Base-by-base conservation (phyloP, 2,797 vertebrate species). In the Capromys pilorides region DNA sequence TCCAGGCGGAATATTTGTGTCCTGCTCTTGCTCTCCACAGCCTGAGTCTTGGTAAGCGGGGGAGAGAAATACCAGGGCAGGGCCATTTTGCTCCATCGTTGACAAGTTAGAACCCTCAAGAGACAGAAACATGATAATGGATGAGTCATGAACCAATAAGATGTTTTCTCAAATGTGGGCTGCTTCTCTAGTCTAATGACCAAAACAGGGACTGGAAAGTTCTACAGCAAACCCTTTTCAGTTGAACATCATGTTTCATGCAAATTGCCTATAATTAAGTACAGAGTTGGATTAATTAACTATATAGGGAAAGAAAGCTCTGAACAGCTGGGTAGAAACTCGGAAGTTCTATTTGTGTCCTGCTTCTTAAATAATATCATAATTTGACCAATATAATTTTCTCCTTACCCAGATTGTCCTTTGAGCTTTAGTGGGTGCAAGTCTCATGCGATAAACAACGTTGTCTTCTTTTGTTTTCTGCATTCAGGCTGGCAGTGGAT, bases 181-280 rank as follows among this genome's bases (percentile, higher is more conserved):
- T 87, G 41, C 57, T 77, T 84, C 67, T 90, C 49, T 19, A 88
- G 73, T 54, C 92, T 54, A 57, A 75, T 66, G 78, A 91, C 64
- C 49, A 91, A 79, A 87, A 96, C 19, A 14, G 33, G 82, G 64
- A 12, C 39, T 57, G 3, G 66, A 39, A 81, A 88, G 7, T 67
- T 86, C 86, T 93, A 24, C 10, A 41, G 39, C 59, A 31, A 93
- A 39, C 54, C 80, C 31, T 69, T 21, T 78, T 66, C 82, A 91
- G 54, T 93, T 89, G 64, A 89, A 91, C 51, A 92, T 18, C 12
- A 86, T 26, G 28, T 62, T 93, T 82, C 86, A 91, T 94, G 84
- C 69, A 97, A 93, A 97, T 94, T 94, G 59, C 81, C 75, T 87
- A 13, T 67, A 92, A 92, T 92, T 82, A 87, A 82, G 39, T 91